These are phyloP conservation scores for Erpobdella octoculata DNA, from an alignment of 2,888 invertebrate genomes.

Conservation along the genomic window DNA sequence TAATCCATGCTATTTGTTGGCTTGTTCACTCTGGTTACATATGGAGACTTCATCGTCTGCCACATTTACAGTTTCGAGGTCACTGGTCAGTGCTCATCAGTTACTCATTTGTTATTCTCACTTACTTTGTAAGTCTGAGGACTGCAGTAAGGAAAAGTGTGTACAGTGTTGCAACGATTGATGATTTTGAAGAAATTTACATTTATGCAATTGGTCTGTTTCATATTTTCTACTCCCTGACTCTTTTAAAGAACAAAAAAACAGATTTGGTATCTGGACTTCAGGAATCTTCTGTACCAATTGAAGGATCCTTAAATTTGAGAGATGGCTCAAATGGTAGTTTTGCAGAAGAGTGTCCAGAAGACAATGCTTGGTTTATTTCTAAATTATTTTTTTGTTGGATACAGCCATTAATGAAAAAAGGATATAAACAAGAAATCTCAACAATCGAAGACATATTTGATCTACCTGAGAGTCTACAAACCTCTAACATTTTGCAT, in stretches of 20 bases:
- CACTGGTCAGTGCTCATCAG: constrained; percentile 63
- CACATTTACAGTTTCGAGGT: constrained; percentile 63
- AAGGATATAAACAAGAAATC: constrained; percentile 54
- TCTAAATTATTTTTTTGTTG: constrained; percentile 76
- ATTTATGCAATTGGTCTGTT: constrained; percentile 49
- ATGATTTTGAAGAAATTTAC: constrained; percentile 40
- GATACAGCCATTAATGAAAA: constrained; percentile 71
- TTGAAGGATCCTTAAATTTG: neutral
- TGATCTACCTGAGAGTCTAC: constrained; percentile 43
- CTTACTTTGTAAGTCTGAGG: constrained; percentile 65
- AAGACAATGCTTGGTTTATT: constrained; percentile 65
- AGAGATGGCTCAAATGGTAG: neutral
- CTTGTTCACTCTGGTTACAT: constrained; percentile 70
- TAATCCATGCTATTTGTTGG: constrained; percentile 64
- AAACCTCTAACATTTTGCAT: constrained; percentile 41
- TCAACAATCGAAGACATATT: constrained; percentile 53
- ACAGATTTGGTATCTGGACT: constrained; percentile 38
- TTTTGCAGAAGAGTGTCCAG: constrained; percentile 45
- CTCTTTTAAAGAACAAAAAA: constrained; percentile 57
- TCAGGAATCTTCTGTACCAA: neutral
- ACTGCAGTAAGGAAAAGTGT: constrained; percentile 56
- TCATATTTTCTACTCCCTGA: constrained; percentile 64
- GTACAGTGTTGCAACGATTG: constrained; percentile 13
- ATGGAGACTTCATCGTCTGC: constrained; percentile 59
- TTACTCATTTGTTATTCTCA: constrained; percentile 64